phyloP scores from a whole-genome alignment of 2,113 vertebrate genomes.

The Eulemur macaco region DNA sequence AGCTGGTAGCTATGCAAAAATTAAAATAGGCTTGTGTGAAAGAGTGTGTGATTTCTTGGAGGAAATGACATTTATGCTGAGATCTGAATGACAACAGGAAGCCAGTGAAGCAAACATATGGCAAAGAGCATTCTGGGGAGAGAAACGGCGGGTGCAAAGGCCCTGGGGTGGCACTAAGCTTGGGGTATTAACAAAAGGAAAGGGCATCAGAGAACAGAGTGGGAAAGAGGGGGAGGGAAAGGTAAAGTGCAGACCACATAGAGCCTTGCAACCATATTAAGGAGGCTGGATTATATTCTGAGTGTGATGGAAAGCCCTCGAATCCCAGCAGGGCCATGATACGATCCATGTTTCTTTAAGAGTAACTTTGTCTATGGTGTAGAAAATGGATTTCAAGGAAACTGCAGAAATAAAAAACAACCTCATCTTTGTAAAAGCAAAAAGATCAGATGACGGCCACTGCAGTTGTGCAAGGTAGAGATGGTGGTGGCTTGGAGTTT shows the following conservation, averaged over 20 bases:
- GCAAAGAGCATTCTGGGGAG: not conserved
- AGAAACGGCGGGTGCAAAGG: not conserved
- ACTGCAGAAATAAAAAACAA: not conserved
- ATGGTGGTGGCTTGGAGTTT: not conserved
- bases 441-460: not conserved
- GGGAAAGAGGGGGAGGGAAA: not conserved
- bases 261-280: not conserved
- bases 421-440: not conserved
- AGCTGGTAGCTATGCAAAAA: not conserved
- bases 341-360: not conserved
- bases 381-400: not conserved
- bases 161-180: not conserved
- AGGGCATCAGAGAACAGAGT: not conserved
- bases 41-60: not conserved
- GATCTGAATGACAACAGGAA: not conserved
- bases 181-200: not conserved
- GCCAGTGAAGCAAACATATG: not conserved
- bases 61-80: not conserved
- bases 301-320: not conserved
- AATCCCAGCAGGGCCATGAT: not conserved
- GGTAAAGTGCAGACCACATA: not conserved
- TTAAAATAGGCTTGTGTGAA: not conserved
- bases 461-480: fast-evolving
- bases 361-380: not conserved
- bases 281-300: not conserved